Evolutionary conservation across 2,797 vertebrate genomes (phyloP), one percentile per base, ranked within the genome.

Genomic region (Pangasius djambal): DNA sequence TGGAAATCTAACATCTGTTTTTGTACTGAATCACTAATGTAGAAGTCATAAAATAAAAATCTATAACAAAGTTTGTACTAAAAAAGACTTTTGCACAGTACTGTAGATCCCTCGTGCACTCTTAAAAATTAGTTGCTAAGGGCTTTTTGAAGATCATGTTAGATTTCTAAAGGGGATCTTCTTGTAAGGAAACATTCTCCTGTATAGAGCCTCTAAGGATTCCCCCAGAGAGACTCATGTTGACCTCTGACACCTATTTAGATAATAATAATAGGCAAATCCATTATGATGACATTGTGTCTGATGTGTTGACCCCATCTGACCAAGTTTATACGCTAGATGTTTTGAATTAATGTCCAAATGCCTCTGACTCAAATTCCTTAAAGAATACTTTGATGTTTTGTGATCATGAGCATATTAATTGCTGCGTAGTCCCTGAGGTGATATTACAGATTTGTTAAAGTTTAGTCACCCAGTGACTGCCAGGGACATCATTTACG

Each of bases 401-500:
- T 50, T 44, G 52, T 50, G 4, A n/a, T n/a, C 28, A 37, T 83
- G 6, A 40, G 79, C 16, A 16, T n/a, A n/a, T 44, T 44, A 83
- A 65, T 2, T 63, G 25, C 59, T 18, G 25, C 4, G 57, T 16
- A 12, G 22, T 81, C 10, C 18, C n/a, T 48, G 28, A 18, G 28
- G 28, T 84, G 57, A 50, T 25, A 84, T 84, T 65, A 84, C 25
- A 84, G 40, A 83, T 40, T 40, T 61, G 22, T 25, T 40, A 61
- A 63, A n/a, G 40, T 65, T 83, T 65, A 83, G 37, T 65, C 18
- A n/a, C 22, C 13, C 61, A 44, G n/a, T 65, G 63, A 55, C 55
- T 50, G 28, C 63, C 44, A 50, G 44, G 31, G 44, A 31, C 16
- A 70, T 50, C 48, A 25, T 34, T 55, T 69, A 15, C 61, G 4